Conservation (phyloP, 2,888 invertebrate genomes). For the Ferrisia virgata region DNA sequence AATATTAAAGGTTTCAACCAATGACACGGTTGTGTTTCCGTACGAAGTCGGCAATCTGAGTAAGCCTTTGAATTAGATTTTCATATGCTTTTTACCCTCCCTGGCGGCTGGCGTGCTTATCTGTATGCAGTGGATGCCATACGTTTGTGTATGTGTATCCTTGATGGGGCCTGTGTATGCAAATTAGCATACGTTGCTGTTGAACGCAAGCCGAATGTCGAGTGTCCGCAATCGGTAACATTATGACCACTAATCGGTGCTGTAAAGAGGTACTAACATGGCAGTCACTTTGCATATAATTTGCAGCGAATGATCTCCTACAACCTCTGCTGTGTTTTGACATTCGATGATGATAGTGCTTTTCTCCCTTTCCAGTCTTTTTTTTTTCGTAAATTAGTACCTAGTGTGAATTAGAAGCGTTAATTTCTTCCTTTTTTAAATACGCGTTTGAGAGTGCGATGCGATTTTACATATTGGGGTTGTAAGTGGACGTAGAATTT, state of each 20-base stretch:
- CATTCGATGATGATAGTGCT: not conserved
- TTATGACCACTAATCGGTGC: not conserved
- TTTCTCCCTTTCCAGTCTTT: too few species aligned
- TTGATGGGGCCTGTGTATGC: not conserved
- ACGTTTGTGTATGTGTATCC: not conserved
- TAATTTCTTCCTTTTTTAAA: not conserved
- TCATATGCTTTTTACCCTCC: not conserved
- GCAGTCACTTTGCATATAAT: not conserved
- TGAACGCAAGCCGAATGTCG: not conserved
- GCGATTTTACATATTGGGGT: not conserved
- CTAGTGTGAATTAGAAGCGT: not conserved
- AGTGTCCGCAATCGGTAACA: not conserved
- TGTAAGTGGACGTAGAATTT: not conserved
- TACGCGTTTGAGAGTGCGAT: not conserved
- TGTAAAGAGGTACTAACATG: not conserved
- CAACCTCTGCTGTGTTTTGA: not conserved
- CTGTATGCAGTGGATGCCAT: not conserved
- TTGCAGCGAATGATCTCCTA: not conserved
- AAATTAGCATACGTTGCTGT: not conserved
- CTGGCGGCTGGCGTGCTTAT: not conserved
- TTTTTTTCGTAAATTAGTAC: not conserved
- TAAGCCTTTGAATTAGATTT: slow-evolving; percentile 52
- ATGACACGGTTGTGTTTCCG: slow-evolving; percentile 59
- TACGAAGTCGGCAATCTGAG: slow-evolving; percentile 61
- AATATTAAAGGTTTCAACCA: slow-evolving; percentile 59